Percentiles rank a stretch among this genome's conserved stretches.
Evolutionary conservation across 2,113 vertebrate species (phyloP).

Genomic region (Glaucidium brasilianum): DNA sequence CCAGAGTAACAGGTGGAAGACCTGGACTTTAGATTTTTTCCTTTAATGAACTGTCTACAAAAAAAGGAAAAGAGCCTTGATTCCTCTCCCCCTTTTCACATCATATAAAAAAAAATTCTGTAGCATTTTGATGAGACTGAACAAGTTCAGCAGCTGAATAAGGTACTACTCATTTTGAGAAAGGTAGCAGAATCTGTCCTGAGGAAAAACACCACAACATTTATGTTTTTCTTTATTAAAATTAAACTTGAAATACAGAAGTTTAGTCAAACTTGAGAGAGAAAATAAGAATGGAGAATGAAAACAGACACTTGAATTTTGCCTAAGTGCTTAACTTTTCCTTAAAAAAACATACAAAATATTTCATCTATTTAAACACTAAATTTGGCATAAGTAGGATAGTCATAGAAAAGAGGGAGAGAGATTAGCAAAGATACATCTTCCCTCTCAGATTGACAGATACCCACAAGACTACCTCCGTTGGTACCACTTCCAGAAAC

Average conservation of each 20-base stretch:
- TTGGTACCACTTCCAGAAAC: slow-evolving; percentile 73
- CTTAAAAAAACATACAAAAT: neutral
- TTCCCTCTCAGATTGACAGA: slow-evolving; percentile 67
- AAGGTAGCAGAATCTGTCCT: neutral
- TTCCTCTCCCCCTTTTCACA: slow-evolving; percentile 43
- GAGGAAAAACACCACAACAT: neutral
- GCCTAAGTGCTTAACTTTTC: neutral
- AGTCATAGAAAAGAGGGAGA: slow-evolving; percentile 25
- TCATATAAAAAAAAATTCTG: neutral
- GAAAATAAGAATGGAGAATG: neutral
- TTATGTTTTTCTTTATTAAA: neutral
- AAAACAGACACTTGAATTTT: neutral
- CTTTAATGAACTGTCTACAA: neutral
- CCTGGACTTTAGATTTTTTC: neutral
- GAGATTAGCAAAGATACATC: slow-evolving; percentile 3
- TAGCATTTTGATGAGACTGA: neutral
- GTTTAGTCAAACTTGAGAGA: neutral
- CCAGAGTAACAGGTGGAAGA: neutral
- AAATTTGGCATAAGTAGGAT: neutral
- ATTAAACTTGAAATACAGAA: neutral
- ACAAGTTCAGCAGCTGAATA: neutral
- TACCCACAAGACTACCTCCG: slow-evolving; percentile 95
- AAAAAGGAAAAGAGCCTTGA: neutral
- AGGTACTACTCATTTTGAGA: neutral
- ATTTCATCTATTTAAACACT: neutral